phyloP scores from a whole-genome alignment of 1,140 invertebrate genomes.

The Mamestra configurata region DNA sequence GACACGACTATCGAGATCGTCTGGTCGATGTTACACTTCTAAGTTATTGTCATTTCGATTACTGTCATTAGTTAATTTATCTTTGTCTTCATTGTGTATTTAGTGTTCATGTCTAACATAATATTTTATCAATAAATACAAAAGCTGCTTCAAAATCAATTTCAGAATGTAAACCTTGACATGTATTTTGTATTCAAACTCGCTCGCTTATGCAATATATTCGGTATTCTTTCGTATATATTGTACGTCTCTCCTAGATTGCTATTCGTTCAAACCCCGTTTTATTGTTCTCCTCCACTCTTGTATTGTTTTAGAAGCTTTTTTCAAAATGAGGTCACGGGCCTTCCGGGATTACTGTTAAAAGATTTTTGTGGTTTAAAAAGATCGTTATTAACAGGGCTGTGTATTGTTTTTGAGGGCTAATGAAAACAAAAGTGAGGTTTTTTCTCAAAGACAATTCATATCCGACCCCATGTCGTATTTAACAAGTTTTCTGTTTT shows the following conservation, averaged over 20 bases:
- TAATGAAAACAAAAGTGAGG: background rate
- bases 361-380: constrained; percentile 33
- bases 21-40: constrained; percentile 12
- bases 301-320: constrained; percentile 19
- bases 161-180: background rate
- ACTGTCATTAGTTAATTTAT: background rate
- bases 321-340: constrained; percentile 32
- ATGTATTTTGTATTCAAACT: constrained; percentile 26
- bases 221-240: background rate
- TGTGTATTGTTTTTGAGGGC: background rate
- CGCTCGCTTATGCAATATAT: constrained; percentile 19
- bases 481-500: no score
- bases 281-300: constrained; percentile 1
- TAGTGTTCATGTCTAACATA: background rate
- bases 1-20: constrained; percentile 13
- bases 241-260: constrained; percentile 10
- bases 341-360: constrained; percentile 15
- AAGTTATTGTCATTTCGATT: constrained; percentile 13
- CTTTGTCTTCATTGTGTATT: background rate
- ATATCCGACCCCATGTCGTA: no score
- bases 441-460: background rate
- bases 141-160: constrained; percentile 5
- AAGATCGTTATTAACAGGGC: constrained; percentile 15
- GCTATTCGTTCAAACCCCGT: constrained; percentile 28
- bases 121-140: background rate